Evolutionary conservation across 92 coral and sea anemone species (phyloP).

Genomic region (Epizoanthus rinbou): DNA sequence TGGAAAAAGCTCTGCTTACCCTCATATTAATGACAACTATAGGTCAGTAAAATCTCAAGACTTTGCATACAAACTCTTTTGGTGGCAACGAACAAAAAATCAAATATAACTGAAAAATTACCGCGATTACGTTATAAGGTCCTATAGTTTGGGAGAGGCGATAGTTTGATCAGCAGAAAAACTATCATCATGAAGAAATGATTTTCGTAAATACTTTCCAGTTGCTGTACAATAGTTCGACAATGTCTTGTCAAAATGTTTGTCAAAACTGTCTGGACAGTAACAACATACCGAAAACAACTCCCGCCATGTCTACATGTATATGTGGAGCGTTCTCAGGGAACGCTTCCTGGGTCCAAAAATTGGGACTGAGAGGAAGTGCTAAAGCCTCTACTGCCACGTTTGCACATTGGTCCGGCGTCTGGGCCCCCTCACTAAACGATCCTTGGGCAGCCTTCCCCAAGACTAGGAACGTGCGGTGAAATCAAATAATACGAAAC

Average conservation of each 20-base stretch:
- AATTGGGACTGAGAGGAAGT: conserved; percentile 68
- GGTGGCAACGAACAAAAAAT: no score
- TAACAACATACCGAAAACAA: background rate
- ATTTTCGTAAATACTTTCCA: no score
- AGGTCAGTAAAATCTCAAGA: no score
- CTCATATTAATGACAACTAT: no score
- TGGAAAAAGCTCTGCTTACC: no score
- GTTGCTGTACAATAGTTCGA: background rate
- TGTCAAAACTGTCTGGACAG: background rate
- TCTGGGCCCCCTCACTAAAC: conserved; percentile 75
- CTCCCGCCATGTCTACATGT: background rate
- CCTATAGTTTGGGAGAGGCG: no score
- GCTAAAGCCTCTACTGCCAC: conserved; percentile 76
- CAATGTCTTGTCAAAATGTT: background rate
- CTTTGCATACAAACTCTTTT: no score
- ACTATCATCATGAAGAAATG: no score
- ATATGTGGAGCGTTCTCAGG: conserved; percentile 38
- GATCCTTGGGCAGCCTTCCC: conserved; percentile 72
- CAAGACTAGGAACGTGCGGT: conserved; percentile 76
- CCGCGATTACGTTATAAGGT: no score
- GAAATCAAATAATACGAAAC: background rate
- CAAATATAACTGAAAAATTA: no score
- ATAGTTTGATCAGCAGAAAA: no score
- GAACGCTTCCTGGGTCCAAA: conserved; percentile 66
- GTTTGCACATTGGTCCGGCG: conserved; percentile 67